These are phyloP conservation scores for Micromesistius poutassou DNA, from an alignment of 2,797 vertebrate species.

Conservation along the genomic window DNA sequence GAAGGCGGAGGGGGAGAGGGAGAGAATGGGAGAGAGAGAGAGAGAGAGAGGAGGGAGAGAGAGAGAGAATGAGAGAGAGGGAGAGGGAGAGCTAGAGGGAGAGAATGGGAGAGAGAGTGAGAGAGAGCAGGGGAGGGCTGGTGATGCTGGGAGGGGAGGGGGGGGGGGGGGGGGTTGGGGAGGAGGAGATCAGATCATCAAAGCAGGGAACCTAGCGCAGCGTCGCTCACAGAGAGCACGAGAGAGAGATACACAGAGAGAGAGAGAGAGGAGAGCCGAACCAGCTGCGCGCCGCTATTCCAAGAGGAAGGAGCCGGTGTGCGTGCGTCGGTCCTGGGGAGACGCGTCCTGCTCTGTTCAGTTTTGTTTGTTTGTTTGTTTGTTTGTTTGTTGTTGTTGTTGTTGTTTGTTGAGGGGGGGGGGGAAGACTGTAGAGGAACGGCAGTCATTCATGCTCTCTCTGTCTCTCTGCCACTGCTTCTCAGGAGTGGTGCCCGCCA, in stretches of 20 bases:
- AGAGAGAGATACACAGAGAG: constrained; percentile 14
- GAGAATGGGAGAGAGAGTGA: not conserved
- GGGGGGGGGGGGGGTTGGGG: constrained; percentile 36
- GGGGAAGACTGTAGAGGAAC: constrained; percentile 66
- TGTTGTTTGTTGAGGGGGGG: constrained; percentile 36
- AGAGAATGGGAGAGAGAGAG: not conserved
- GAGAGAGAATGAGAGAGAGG: not conserved
- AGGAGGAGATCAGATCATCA: constrained; percentile 65
- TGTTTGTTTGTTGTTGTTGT: not conserved
- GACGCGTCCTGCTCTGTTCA: constrained; percentile 54
- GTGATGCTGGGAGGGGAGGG: constrained; percentile 37
- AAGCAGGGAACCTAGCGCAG: constrained; percentile 53
- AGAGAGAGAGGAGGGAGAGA: not conserved
- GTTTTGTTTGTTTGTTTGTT: not conserved
- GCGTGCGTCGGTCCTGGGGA: constrained; percentile 35
- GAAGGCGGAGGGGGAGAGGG: constrained; percentile 55
- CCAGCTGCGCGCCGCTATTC: constrained; percentile 43
- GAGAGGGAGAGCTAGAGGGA: not conserved
- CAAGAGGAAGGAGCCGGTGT: constrained; percentile 40
- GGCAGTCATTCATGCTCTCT: constrained; percentile 82
- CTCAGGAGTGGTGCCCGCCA: constrained; percentile 94
- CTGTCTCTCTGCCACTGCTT: constrained; percentile 89
- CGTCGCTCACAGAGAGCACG: constrained; percentile 40
- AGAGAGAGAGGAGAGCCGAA: constrained; percentile 23
- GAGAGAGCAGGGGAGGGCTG: constrained; percentile 29